Evolutionary conservation across 2,113 vertebrate species (phyloP), one percentile per base, ranked within the genome.

Genomic region (Capra hircus): DNA sequence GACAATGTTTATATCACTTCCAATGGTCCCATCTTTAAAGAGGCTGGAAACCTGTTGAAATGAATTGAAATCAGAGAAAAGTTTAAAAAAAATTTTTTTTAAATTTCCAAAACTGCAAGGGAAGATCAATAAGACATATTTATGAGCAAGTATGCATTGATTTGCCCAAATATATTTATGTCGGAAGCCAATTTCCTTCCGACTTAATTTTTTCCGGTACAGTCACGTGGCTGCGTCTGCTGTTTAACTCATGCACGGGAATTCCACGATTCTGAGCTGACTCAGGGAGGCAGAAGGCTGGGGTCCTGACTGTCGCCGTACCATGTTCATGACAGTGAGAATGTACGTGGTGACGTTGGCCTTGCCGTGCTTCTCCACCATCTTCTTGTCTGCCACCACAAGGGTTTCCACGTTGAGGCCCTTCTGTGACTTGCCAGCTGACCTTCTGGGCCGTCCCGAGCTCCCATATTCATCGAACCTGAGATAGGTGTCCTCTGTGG

Each of bases 241-340:
- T 16, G 5, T 43, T 25, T 23, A 45, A 21, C 17, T 17, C 21
- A 33, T 0, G 2, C 6, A 53, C 12, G 6, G 36, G 19, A 45
- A 57, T 21, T 14, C 59, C 13, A 1, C 9, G 40, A 33, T 27
- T 16, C 10, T 36, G 0, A 30, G 30, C 3, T 71, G 5, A 23
- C 1, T 2, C 8, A 16, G 74, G 78, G 30, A 87, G 25, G 7
- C 13, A 27, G 84, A 45, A 2, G 43, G 13, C 1, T 15, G 17
- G 33, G 8, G 45, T 45, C 19, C 21, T 5, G 52, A 13, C 12
- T 27, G 3, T 23, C 12, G 2, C 12, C 12, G 98, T 99, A 99
- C 99, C 99, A 99, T 99, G 98, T 99, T 99, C 99, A 99, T 99
- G 97, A 99, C 99, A 0, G 99, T 99, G 95, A 99, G 99, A 88